Conservation (phyloP, 2,888 invertebrate species). For the Lordiphosa andalusiaca region DNA sequence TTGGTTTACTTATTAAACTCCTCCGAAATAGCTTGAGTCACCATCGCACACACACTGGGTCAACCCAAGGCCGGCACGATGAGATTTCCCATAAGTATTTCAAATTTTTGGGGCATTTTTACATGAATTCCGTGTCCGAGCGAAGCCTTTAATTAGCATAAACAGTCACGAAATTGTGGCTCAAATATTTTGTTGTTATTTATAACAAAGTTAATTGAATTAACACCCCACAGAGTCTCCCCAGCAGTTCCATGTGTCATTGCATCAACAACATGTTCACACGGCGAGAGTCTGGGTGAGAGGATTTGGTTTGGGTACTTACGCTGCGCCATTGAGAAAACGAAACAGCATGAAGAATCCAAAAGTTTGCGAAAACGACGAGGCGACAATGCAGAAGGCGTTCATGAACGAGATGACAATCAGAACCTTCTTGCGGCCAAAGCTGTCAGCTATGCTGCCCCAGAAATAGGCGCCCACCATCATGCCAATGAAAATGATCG, state of each 20-base stretch:
- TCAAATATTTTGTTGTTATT: slow-evolving; percentile 70
- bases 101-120: slow-evolving; percentile 1
- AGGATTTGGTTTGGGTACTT: slow-evolving; percentile 81
- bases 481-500: slow-evolving; percentile 93
- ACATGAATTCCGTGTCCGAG: slow-evolving; percentile 5
- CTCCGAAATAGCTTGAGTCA: no score
- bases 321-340: slow-evolving; percentile 96
- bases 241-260: slow-evolving; percentile 50
- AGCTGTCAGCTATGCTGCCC: slow-evolving; percentile 94
- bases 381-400: slow-evolving; percentile 93
- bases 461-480: slow-evolving; percentile 96
- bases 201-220: slow-evolving; percentile 70
- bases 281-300: background rate
- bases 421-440: slow-evolving; percentile 92
- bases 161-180: slow-evolving; percentile 67
- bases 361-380: slow-evolving; percentile 93
- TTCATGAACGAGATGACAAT: slow-evolving; percentile 95
- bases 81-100: no score
- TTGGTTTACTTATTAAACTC: no score
- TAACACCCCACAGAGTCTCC: slow-evolving; percentile 44
- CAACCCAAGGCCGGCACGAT: no score
- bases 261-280: slow-evolving; percentile 25
- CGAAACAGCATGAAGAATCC: slow-evolving; percentile 94
- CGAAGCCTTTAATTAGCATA: slow-evolving; percentile 63
- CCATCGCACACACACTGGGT: no score